phyloP scores from a whole-genome alignment of 2,113 vertebrate species.

The Burhinus oedicnemus region DNA sequence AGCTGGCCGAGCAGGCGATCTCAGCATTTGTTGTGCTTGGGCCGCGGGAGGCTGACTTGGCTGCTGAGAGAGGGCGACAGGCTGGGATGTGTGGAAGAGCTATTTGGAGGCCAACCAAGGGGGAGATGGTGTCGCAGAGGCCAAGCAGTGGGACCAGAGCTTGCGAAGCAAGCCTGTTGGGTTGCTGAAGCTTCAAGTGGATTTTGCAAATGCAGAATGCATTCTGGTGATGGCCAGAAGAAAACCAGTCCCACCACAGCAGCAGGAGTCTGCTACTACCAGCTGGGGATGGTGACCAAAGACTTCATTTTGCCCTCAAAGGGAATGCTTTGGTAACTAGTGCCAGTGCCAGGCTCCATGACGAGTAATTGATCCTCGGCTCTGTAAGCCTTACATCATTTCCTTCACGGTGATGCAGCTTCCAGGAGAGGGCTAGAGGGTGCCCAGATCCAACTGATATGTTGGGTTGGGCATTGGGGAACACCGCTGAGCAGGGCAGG shows the following conservation, averaged over 20 bases:
- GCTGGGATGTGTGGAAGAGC: neutral
- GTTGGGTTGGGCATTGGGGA: neutral
- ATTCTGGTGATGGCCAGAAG: neutral
- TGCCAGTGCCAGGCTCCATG: neutral
- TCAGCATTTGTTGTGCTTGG: neutral
- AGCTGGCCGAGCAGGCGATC: accelerated
- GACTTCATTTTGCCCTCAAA: neutral
- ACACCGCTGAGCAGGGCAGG: neutral
- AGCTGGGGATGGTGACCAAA: neutral
- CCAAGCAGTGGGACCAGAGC: neutral
- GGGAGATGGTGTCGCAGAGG: neutral
- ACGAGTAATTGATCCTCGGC: neutral
- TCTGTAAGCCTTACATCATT: neutral
- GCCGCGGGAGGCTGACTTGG: neutral
- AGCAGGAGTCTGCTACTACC: neutral
- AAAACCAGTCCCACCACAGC: neutral
- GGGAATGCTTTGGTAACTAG: neutral
- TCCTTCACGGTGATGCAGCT: neutral
- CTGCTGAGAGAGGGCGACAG: neutral
- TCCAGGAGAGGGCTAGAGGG: neutral
- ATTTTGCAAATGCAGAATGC: neutral
- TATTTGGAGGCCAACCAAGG: neutral
- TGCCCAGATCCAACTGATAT: neutral
- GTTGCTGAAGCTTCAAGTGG: neutral
- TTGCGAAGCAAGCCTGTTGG: accelerated